These are phyloP conservation scores for Riparia riparia DNA, from an alignment of 2,113 vertebrate species.

Conservation along the genomic window DNA sequence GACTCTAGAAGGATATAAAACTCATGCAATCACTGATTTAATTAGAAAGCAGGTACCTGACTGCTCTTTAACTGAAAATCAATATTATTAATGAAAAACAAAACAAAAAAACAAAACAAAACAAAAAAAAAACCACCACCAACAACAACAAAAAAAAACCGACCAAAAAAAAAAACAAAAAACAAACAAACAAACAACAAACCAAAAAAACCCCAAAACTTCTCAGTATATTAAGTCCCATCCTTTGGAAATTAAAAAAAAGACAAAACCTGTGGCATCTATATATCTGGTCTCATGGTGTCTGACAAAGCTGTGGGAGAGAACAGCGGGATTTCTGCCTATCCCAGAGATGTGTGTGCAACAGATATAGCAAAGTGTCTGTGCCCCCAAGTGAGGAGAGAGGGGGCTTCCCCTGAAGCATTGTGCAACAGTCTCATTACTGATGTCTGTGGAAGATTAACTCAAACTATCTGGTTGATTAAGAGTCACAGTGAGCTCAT, in stretches of 20 bases:
- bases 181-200: too few relatives aligned
- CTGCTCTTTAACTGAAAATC: background rate
- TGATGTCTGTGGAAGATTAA: background rate
- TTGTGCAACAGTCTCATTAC: background rate
- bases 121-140: too few relatives aligned
- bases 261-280: background rate
- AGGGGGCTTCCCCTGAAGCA: background rate
- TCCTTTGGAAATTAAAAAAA: background rate
- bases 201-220: too few relatives aligned
- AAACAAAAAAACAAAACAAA: too few relatives aligned
- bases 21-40: background rate
- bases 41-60: background rate
- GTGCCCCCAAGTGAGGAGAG: rapidly evolving
- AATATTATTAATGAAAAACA: background rate
- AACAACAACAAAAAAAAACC: too few relatives aligned
- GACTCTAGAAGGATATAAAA: background rate
- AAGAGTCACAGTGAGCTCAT: background rate
- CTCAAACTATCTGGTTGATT: background rate
- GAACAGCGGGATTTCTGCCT: background rate
- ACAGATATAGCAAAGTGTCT: background rate
- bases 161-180: too few relatives aligned
- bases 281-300: background rate
- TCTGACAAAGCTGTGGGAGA: background rate
- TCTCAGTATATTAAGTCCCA: rapidly evolving
- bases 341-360: rapidly evolving